Evolutionary conservation across 2,888 invertebrate genomes (phyloP), one percentile per base, ranked within the genome.

Genomic region (Hoplodrina ambigua): DNA sequence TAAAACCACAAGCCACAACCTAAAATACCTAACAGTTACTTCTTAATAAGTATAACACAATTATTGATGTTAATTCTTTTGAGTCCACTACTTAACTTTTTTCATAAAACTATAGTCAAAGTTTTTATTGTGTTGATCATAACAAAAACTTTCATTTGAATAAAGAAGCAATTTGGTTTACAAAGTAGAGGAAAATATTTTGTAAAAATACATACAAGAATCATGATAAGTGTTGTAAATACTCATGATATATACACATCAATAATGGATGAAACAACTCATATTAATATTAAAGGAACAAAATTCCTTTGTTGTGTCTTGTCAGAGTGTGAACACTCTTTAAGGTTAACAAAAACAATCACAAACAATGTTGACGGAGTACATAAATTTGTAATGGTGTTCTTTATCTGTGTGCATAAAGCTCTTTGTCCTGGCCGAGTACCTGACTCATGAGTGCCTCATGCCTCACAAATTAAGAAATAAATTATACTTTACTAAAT

Each of bases 371-470:
- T 81, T 83, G 60, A 68, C 13, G 6, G 25, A 67, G 69, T 68
- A 75, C 76, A 69, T 74, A 75, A 62, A 75, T 57, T 53, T 69
- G 69, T 72, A 74, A 77, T 74, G 69, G 61, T 65, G 69, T 64
- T 66, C 70, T 82, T 83, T 82, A 84, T 80, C 82, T 76, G 71
- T 76, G 57, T 64, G 65, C 66, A 58, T 64, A 56, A 66, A 71
- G 59, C 60, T 82, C 81, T 82, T 82, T 82, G 83, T 82, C 64
- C 62, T 69, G 69, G 33, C 55, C 70, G 69, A 73, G 60, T 69
- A 30, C 70, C 63, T 82, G 81, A 79, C 56, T 82, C 78, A 76
- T 76, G 55, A 50, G 44, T 57, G 64, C 61, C 66, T 61, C 46
- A 41, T 54, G 33, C 57, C 56, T 69, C 30, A 33, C 55, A 8